Base-by-base conservation (phyloP, 2,113 vertebrate species). In the Forbesichthys agassizii region DNA sequence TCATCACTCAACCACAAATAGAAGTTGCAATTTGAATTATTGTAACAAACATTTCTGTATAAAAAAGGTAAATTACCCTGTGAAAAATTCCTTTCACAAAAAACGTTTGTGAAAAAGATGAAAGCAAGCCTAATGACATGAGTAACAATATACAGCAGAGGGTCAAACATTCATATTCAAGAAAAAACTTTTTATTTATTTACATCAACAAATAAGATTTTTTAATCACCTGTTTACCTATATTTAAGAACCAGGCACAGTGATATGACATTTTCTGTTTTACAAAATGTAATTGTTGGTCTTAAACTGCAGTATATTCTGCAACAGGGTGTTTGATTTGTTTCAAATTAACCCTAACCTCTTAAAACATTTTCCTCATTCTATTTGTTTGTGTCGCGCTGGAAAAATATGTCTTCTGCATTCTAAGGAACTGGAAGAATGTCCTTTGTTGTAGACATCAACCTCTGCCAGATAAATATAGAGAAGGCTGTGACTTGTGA, bases 181-280 rank as follows among this genome's bases (percentile, higher is more conserved):
- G 11, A 27, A 33, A 56, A 67, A 69, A 59, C 14, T 61, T 56
- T 16, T 12, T 11, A 61, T 36, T 65, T 85, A 85, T 83, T 83
- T 83, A 86, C 77, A 84, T 51, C 10, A 56, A 68, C 56, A 59
- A 3, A 56, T 9, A 56, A 56, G 4, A 56, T 55, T 9, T 20
- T 18, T 9, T 16, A 56, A 56, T 2, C 4, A 27, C 0, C 9
- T 56, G 8, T 56, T 18, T 20, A 18, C 9, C 18, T 16, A 9
- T 56, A 18, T 20, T 55, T 55, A 16, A n/a, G 9, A 52, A 11
- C 49, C 49, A 10, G 48, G 48, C 48, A 27, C 36, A 42, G 36
- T 42, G 36, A 42, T 42, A 42, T 42, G 36, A 42, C 36, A 42
- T 42, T 42, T 42, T 42, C 36, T 42, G 36, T 42, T 42, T 42